These are phyloP conservation scores for Lymantria monacha DNA, from an alignment of 2,888 invertebrate genomes.

Conservation along the genomic window DNA sequence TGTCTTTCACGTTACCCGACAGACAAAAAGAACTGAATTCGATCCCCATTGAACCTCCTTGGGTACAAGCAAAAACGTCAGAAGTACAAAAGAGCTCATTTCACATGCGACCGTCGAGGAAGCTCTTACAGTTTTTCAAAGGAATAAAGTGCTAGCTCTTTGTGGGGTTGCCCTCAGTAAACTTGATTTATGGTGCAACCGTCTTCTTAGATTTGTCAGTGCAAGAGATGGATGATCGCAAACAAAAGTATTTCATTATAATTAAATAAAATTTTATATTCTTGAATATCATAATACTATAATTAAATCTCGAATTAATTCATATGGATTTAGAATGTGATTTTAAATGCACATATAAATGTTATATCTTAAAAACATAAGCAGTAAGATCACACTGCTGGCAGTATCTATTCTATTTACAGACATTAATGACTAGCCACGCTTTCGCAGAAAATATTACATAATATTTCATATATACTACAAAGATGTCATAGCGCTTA, in stretches of 20 bases:
- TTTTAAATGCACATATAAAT: neutral
- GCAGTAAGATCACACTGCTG: neutral
- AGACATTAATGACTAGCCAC: too few relatives aligned
- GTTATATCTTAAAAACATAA: neutral
- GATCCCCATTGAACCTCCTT: constrained; percentile 34
- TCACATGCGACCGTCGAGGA: constrained; percentile 48
- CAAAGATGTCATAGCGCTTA: too few relatives aligned
- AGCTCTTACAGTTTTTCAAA: constrained; percentile 64
- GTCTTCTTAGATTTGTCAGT: constrained; percentile 52
- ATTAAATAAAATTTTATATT: too few relatives aligned
- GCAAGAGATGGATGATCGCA: constrained; percentile 16
- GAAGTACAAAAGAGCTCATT: constrained; percentile 53
- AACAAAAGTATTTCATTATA: constrained; percentile 4
- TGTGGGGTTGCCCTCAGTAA: constrained; percentile 46
- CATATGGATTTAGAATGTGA: neutral
- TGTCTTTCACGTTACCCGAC: constrained; percentile 8
- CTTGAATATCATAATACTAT: neutral
- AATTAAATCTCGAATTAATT: neutral
- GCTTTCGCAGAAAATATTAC: too few relatives aligned
- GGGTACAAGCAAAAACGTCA: constrained; percentile 44
- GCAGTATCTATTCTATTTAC: neutral
- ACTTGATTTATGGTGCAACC: constrained; percentile 62
- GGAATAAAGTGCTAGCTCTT: constrained; percentile 50
- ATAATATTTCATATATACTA: too few relatives aligned
- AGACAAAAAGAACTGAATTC: constrained; percentile 24